Percentiles rank a stretch among this genome's conserved stretches.
Evolutionary conservation across 2,888 invertebrate genomes (phyloP).

Genomic region (Nemurella pictetii): DNA sequence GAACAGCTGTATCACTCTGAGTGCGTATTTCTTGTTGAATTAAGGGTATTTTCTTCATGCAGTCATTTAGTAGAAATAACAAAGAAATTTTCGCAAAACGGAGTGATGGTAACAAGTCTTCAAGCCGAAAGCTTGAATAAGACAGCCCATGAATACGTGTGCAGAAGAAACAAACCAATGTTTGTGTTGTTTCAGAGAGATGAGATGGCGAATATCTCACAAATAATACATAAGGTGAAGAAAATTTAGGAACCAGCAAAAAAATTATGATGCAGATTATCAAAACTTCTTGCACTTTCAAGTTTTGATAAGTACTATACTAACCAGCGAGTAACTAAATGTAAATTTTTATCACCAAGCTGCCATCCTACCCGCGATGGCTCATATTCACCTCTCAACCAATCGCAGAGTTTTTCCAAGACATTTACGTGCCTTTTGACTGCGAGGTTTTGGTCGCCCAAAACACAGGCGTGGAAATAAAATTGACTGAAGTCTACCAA

Average conservation of each 20-base stretch:
- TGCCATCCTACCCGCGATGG: slow-evolving; percentile 27
- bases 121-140: neutral
- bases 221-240: neutral
- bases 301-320: too few species aligned
- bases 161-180: neutral
- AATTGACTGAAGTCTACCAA: slow-evolving; percentile 31
- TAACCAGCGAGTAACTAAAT: neutral
- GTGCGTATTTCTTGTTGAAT: neutral
- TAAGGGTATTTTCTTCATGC: neutral
- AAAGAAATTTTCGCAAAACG: neutral
- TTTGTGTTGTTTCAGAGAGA: neutral
- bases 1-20: neutral
- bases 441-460: slow-evolving; percentile 33
- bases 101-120: neutral
- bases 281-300: too few species aligned
- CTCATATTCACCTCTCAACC: slow-evolving; percentile 8
- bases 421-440: slow-evolving; percentile 34
- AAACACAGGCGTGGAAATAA: neutral
- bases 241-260: neutral
- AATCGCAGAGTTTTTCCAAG: slow-evolving; percentile 1
- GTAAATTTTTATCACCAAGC: neutral
- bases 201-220: neutral
- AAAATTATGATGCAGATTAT: too few species aligned
- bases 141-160: neutral
- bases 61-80: neutral